Conservation (phyloP, 2,888 invertebrate genomes). For the Tetramorium bicarinatum region DNA sequence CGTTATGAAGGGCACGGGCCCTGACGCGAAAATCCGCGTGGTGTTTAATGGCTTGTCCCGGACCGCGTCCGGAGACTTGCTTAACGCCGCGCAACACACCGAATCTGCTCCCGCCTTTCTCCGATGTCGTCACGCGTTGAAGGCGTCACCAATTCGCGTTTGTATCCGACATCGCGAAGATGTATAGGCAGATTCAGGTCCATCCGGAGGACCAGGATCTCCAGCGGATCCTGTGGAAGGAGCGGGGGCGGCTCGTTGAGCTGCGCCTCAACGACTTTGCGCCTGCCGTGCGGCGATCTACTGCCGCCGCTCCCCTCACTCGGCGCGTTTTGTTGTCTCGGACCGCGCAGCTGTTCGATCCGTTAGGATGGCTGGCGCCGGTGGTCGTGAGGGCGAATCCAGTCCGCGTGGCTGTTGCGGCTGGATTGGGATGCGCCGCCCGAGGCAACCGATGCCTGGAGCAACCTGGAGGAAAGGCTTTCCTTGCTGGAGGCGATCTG, state of each 20-base stretch:
- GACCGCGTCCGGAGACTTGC: neutral
- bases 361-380: no score
- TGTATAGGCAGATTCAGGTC: neutral
- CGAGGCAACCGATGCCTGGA: neutral
- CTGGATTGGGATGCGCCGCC: neutral
- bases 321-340: no score
- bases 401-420: no score
- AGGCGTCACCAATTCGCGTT: neutral
- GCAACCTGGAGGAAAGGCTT: neutral
- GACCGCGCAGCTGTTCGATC: no score
- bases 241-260: no score
- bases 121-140: neutral
- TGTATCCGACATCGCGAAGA: neutral
- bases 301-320: no score
- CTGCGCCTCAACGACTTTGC: no score
- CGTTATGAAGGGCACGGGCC: accelerated
- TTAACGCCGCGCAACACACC: neutral
- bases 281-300: no score
- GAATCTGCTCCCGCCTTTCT: no score
- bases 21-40: neutral
- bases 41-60: neutral
- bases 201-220: neutral
- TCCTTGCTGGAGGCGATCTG: neutral
- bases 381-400: no score
- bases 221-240: no score